Percentiles rank a stretch among this genome's conserved stretches.
phyloP scores from a whole-genome alignment of 2,888 invertebrate species.

The Leptodirus hochenwartii region DNA sequence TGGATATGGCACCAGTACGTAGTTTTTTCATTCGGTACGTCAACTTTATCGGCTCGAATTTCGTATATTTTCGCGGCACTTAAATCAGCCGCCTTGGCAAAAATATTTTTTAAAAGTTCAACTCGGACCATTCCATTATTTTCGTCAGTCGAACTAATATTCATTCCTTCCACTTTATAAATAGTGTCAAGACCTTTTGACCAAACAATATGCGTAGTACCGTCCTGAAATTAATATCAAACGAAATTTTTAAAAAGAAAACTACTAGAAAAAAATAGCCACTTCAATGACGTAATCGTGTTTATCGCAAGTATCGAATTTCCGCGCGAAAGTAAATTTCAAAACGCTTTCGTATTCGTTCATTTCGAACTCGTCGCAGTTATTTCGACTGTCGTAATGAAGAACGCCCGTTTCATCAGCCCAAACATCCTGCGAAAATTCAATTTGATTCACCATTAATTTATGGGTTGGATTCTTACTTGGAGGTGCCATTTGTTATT shows the following conservation, averaged over 20 bases:
- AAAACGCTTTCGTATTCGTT: slow-evolving; percentile 33
- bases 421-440: slow-evolving; percentile 45
- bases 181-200: slow-evolving; percentile 59
- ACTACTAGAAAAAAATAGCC: slow-evolving; percentile 2
- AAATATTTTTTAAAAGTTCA: slow-evolving; percentile 41
- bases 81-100: slow-evolving; percentile 23
- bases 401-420: slow-evolving; percentile 47
- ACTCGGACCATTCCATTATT: slow-evolving; percentile 61
- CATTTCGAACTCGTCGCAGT: slow-evolving; percentile 43
- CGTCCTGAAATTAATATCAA: slow-evolving; percentile 40
- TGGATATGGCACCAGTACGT: slow-evolving; percentile 94
- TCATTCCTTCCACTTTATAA: slow-evolving; percentile 45
- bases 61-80: slow-evolving; percentile 35
- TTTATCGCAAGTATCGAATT: slow-evolving; percentile 72
- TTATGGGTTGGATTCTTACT: slow-evolving; percentile 24
- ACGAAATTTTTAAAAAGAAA: not conserved
- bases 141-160: slow-evolving; percentile 33
- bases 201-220: slow-evolving; percentile 80
- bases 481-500: slow-evolving; percentile 36
- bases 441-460: not conserved
- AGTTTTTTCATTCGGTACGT: slow-evolving; percentile 71
- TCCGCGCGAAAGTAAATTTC: slow-evolving; percentile 55
- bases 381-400: slow-evolving; percentile 48
- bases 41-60: slow-evolving; percentile 42
- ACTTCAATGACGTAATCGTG: slow-evolving; percentile 61